phyloP scores from a whole-genome alignment of 2,797 vertebrate genomes.

The Syngnathus acus region DNA sequence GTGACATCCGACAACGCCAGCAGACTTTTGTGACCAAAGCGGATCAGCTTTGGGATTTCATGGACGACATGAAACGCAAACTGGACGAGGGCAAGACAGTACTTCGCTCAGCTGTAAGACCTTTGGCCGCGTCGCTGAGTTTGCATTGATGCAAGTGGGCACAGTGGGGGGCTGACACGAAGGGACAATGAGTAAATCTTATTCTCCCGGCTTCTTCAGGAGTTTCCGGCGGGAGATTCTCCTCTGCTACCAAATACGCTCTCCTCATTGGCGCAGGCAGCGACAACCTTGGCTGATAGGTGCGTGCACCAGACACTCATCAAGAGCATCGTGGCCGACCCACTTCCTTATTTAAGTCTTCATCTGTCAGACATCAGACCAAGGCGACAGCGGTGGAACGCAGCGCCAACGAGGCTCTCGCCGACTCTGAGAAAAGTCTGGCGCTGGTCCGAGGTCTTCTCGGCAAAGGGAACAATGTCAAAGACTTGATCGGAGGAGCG shows the following conservation, averaged over 20 bases:
- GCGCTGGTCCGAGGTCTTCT: conserved; percentile 50
- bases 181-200: neutral
- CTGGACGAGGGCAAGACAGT: neutral
- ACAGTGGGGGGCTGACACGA: neutral
- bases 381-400: conserved; percentile 59
- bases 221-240: conserved; percentile 45
- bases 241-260: conserved; percentile 41
- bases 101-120: neutral
- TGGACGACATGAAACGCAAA: neutral
- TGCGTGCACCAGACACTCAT: conserved; percentile 34
- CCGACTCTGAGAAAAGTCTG: conserved; percentile 59
- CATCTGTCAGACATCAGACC: conserved; percentile 68
- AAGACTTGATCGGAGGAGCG: conserved; percentile 44
- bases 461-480: conserved; percentile 61
- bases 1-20: neutral
- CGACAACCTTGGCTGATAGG: conserved; percentile 68
- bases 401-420: conserved; percentile 46
- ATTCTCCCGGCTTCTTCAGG: conserved; percentile 28
- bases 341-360: neutral
- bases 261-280: conserved; percentile 70
- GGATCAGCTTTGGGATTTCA: neutral
- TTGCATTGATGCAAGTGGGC: neutral
- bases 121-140: neutral
- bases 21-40: neutral
- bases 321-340: too few species aligned